Evolutionary conservation across 2,113 vertebrate genomes (phyloP).

Genomic region (Podilymbus podiceps): DNA sequence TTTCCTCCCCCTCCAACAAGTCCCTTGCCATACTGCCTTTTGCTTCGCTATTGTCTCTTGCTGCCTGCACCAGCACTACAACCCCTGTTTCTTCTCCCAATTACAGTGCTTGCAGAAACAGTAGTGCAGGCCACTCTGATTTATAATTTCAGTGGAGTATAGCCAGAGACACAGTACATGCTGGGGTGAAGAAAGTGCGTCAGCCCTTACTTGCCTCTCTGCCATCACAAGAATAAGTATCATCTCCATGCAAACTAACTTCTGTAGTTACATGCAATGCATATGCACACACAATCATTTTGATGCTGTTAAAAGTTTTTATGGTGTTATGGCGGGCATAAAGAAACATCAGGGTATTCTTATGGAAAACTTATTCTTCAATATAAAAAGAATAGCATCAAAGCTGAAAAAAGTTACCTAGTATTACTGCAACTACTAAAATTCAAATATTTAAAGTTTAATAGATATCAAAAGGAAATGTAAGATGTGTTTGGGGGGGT

Average conservation of each 20-base stretch:
- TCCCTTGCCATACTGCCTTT: neutral
- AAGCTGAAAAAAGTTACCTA: neutral
- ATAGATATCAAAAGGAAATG: neutral
- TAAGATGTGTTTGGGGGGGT: neutral
- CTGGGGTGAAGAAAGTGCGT: neutral
- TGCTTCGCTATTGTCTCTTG: neutral
- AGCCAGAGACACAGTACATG: neutral
- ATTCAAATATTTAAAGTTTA: neutral
- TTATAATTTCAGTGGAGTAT: neutral
- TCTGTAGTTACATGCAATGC: neutral
- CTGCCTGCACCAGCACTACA: neutral
- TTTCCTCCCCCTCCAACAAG: neutral
- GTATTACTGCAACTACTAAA: neutral
- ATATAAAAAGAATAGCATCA: neutral
- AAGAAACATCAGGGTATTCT: neutral
- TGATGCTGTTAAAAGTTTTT: neutral
- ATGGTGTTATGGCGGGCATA: neutral
- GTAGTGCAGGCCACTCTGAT: neutral
- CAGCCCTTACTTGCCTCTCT: neutral
- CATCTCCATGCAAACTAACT: neutral
- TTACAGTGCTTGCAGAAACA: neutral
- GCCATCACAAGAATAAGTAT: neutral
- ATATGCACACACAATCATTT: neutral
- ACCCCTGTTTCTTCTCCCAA: neutral
- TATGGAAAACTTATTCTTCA: neutral